Conservation (phyloP, 2,888 invertebrate species). For the Meganola albula region DNA sequence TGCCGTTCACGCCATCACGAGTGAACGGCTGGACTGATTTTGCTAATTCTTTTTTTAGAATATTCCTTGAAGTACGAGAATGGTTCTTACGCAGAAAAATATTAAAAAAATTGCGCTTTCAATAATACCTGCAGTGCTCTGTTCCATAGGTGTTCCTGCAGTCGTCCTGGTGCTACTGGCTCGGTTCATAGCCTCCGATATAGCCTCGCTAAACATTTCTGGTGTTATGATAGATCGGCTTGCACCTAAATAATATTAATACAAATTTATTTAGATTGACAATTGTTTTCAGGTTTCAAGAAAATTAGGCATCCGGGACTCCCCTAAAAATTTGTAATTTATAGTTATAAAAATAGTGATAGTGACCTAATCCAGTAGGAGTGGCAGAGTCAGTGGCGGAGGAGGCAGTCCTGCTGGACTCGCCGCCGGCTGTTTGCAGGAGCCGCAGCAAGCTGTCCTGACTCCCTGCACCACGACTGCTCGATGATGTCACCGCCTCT, state of each 20-base stretch:
- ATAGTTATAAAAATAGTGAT: background rate
- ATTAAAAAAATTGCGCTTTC: too few relatives aligned
- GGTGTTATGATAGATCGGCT: conserved; percentile 78
- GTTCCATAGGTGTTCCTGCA: conserved; percentile 55
- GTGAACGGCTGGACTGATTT: too few relatives aligned
- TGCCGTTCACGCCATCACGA: too few relatives aligned
- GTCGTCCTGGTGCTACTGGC: conserved; percentile 30
- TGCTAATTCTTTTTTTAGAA: too few relatives aligned
- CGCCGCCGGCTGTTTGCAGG: conserved; percentile 39
- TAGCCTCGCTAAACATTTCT: conserved; percentile 88
- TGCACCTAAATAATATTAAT: conserved; percentile 15
- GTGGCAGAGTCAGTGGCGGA: conserved; percentile 29
- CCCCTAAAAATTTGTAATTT: too few relatives aligned
- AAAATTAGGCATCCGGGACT: background rate
- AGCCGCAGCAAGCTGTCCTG: conserved; percentile 44
- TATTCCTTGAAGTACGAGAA: too few relatives aligned
- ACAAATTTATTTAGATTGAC: too few relatives aligned
- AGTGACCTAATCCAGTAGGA: conserved; percentile 30
- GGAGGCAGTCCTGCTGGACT: conserved; percentile 25
- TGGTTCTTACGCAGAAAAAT: too few relatives aligned
- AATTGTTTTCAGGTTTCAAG: too few relatives aligned
- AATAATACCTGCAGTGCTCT: conserved; percentile 54
- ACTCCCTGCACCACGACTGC: conserved; percentile 30
- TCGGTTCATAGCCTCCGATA: conserved; percentile 81
- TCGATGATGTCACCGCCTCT: conserved; percentile 42